A percentile compares a stretch with the other conserved stretches of the same genome.
phyloP scores from a whole-genome alignment of 2,113 vertebrate species.

The Prinia subflava region DNA sequence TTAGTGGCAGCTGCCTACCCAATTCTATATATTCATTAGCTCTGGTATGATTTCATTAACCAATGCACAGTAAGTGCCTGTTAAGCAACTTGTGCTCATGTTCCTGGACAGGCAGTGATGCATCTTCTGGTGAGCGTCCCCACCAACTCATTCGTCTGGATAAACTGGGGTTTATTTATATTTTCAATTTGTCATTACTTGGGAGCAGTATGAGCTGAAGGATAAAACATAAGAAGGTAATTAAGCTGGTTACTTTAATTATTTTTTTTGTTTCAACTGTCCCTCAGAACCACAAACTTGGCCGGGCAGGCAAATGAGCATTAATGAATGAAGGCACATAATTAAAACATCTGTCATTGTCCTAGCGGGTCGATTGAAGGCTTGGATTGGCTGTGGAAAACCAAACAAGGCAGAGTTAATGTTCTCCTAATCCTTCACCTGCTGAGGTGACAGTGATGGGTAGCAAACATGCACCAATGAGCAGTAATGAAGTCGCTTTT shows the following conservation, averaged over 20 bases:
- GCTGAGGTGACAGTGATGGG: slow-evolving; percentile 72
- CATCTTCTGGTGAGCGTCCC: not conserved
- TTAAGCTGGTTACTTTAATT: slow-evolving; percentile 67
- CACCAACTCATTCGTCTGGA: not conserved
- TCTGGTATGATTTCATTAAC: slow-evolving; percentile 58
- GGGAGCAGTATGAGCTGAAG: not conserved
- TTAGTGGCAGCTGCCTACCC: slow-evolving; percentile 24
- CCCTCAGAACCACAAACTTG: slow-evolving; percentile 51
- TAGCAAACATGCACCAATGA: slow-evolving; percentile 65
- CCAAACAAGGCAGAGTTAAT: slow-evolving; percentile 72
- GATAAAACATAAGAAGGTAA: slow-evolving; percentile 52
- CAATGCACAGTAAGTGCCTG: not conserved
- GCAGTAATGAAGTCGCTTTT: slow-evolving; percentile 72
- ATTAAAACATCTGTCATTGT: slow-evolving; percentile 79
- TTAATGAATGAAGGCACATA: slow-evolving; percentile 66
- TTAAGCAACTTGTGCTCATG: slow-evolving; percentile 30
- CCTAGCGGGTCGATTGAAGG: slow-evolving; percentile 43
- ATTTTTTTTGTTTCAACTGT: slow-evolving; percentile 66
- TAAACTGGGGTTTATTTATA: slow-evolving; percentile 18
- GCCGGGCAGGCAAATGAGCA: slow-evolving; percentile 42
- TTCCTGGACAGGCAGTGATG: slow-evolving; percentile 35
- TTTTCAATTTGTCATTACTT: slow-evolving; percentile 44
- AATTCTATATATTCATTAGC: slow-evolving; percentile 44
- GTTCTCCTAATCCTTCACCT: slow-evolving; percentile 64
- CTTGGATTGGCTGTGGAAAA: slow-evolving; percentile 63